Percentiles rank a stretch among this genome's conserved stretches.
phyloP scores from a whole-genome alignment of 2,797 vertebrate species.

The Malurus leucopterus region DNA sequence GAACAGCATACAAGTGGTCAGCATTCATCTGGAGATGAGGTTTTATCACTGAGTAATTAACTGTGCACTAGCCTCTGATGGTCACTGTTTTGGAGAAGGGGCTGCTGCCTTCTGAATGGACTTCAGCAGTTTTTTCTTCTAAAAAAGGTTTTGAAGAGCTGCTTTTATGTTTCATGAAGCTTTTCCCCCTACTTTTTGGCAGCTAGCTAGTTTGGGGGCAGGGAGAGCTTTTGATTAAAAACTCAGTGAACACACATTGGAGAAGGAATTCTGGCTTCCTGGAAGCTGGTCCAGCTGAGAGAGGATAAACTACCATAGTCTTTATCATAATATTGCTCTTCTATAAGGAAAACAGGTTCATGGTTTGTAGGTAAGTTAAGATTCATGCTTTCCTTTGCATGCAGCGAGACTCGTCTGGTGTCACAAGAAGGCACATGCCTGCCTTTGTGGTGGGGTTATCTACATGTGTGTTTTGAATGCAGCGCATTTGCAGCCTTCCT shows the following conservation, averaged over 20 bases:
- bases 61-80: not conserved
- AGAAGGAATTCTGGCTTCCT: not conserved
- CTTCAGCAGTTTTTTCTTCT: not conserved
- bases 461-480: accelerated
- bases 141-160: not conserved
- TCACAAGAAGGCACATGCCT: accelerated
- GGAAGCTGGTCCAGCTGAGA: accelerated
- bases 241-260: not conserved
- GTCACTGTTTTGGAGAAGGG: not conserved
- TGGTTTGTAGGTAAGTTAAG: slow-evolving; percentile 31
- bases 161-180: not conserved
- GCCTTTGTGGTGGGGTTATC: not conserved
- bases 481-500: accelerated
- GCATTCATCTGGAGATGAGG: slow-evolving; percentile 14
- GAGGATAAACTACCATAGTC: not conserved
- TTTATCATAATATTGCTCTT: not conserved
- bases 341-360: not conserved
- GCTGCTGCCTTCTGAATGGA: not conserved
- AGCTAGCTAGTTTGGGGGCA: not conserved
- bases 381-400: not conserved
- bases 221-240: slow-evolving; percentile 33
- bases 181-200: not conserved
- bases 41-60: slow-evolving; percentile 36
- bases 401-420: not conserved
- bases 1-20: not conserved